Percentiles rank a stretch among this genome's conserved stretches.
phyloP scores from a whole-genome alignment of 2,797 vertebrate species.

The Syndactyla subalaris region DNA sequence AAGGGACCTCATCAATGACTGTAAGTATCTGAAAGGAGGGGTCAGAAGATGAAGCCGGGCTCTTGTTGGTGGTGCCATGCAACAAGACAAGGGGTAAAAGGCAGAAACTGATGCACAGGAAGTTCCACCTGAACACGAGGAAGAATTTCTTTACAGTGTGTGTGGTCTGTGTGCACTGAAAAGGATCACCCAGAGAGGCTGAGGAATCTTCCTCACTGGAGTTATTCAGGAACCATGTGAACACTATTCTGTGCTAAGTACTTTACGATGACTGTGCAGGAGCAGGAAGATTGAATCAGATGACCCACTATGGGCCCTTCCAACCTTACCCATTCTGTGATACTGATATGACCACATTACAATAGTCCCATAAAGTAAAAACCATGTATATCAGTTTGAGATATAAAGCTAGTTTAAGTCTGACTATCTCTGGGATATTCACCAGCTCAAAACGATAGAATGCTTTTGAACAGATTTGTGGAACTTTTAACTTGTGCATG shows the following conservation, averaged over 20 bases:
- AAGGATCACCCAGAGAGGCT: not conserved
- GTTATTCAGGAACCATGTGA: not conserved
- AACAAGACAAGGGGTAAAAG: not conserved
- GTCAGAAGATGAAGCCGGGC: not conserved
- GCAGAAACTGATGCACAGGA: not conserved
- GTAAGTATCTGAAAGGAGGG: not conserved
- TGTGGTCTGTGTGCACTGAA: not conserved
- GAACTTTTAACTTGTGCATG: not conserved
- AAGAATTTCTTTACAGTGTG: not conserved
- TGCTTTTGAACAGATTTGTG: not conserved
- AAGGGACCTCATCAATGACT: not conserved
- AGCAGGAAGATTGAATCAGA: not conserved
- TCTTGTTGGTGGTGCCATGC: not conserved
- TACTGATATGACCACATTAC: not conserved
- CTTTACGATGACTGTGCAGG: not conserved
- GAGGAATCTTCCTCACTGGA: not conserved
- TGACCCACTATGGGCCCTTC: not conserved
- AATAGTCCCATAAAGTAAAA: not conserved
- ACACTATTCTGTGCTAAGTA: not conserved
- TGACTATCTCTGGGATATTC: not conserved
- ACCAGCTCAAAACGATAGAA: not conserved
- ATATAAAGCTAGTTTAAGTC: not conserved
- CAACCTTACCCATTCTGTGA: not conserved
- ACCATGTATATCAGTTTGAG: rapidly evolving
- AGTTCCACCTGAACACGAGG: not conserved